Percentiles rank a stretch among this genome's conserved stretches.
phyloP scores from a whole-genome alignment of 2,113 vertebrate genomes.

The Podarcis cretensis region DNA sequence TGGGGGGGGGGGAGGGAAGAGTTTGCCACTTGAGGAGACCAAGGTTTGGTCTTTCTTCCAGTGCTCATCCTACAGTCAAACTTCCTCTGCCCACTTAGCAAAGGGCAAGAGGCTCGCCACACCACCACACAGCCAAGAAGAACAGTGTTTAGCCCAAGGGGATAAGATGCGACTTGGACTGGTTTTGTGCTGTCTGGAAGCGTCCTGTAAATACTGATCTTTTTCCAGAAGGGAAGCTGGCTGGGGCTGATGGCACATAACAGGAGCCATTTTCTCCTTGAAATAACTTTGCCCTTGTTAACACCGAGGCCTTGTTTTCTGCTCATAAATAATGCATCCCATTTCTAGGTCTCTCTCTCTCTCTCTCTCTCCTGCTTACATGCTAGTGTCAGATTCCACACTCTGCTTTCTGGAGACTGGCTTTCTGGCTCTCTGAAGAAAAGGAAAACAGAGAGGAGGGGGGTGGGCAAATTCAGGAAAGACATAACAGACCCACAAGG shows the following conservation, averaged over 20 bases:
- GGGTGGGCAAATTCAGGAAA: slow-evolving; percentile 18
- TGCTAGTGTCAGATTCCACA: slow-evolving; percentile 59
- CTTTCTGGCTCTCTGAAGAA: slow-evolving; percentile 57
- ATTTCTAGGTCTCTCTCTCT: slow-evolving; percentile 28
- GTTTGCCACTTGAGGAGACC: neutral
- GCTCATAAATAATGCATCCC: slow-evolving; percentile 78
- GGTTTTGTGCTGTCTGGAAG: neutral
- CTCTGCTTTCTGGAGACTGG: slow-evolving; percentile 60
- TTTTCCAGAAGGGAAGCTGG: slow-evolving; percentile 44
- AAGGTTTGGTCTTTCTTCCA: too few relatives aligned
- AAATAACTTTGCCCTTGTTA: slow-evolving; percentile 69
- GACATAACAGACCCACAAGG: slow-evolving; percentile 42
- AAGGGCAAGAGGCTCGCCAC: neutral
- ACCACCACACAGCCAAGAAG: neutral
- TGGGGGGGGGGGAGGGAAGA: neutral
- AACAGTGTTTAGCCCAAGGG: neutral
- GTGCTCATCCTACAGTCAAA: too few relatives aligned
- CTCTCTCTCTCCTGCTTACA: neutral
- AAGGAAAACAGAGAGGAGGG: neutral
- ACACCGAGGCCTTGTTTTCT: slow-evolving; percentile 59
- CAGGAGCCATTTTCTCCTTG: slow-evolving; percentile 68
- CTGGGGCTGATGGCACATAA: slow-evolving; percentile 58
- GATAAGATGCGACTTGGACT: neutral
- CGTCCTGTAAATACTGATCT: slow-evolving; percentile 31
- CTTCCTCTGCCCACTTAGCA: neutral